Evolutionary conservation across 2,888 invertebrate species (phyloP), one percentile per base, ranked within the genome.

Genomic region (Eretmocerus hayati): DNA sequence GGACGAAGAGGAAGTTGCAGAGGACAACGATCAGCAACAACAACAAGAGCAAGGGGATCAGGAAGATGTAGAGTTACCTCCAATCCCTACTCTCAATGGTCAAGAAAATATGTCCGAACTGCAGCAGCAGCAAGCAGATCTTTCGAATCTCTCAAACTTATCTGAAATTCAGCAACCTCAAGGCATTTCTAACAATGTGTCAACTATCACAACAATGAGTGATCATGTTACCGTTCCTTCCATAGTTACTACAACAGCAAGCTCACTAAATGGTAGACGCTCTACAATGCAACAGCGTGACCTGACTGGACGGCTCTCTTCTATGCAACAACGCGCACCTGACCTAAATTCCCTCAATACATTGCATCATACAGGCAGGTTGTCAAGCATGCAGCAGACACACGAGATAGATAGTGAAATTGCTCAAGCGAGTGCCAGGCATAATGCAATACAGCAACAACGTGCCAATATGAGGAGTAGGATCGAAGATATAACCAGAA

Each of bases 211-310:
- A 36, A 20, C 37, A 37, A 46, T 46, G 38, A 42, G 47, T 8
- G 18, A 39, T 48, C 15, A 46, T 23, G 51, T 41, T 9, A 42
- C 36, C 20, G 35, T 52, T 13, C 44, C 51, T 0, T 39, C 44
- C 2, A 46, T 51, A 18, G 46, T 46, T 1, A 54, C 54, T 2
- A 54, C 51, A 9, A 49, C 52, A 4, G 51, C 51, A 5, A 47
- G 47, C 16, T 40, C 47, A 6, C 30, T 51, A 2, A n/a, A 22
- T 1, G 30, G 20, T 4, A 36, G 41, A 16, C 16, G 41, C 6
- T 32, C 38, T 8, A n/a, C 23, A n/a, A 32, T 42, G 31, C 49
- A 49, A 23, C 48, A 48, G 30, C 46, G 39, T n/a, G 36, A n/a
- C 8, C 26, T 37, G 9, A 16, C 30, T 5, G 36, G 39, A 6